These are phyloP conservation scores for Imbricaverruca yamaguchii DNA, from an alignment of 2,888 invertebrate species.

Conservation along the genomic window DNA sequence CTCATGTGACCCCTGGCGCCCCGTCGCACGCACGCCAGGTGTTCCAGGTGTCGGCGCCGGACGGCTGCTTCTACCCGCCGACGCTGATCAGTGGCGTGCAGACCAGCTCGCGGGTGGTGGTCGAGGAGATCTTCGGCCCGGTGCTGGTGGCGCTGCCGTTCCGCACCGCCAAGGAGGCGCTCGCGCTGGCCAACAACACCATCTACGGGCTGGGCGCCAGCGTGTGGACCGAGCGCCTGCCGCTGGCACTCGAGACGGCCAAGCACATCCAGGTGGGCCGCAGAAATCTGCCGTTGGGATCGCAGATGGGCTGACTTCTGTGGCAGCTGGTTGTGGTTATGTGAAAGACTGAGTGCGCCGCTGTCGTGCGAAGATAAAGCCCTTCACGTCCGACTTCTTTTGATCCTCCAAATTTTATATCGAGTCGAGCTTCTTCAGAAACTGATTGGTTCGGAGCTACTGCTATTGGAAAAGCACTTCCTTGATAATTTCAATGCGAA, in stretches of 20 bases:
- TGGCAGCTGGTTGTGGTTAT: no score
- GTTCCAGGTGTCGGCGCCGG: slow-evolving; percentile 36
- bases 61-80: slow-evolving; percentile 41
- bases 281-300: no score
- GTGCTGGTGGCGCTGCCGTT: slow-evolving; percentile 41
- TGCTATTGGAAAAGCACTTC: no score
- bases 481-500: no score
- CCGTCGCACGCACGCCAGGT: slow-evolving; percentile 33
- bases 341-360: no score
- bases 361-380: no score
- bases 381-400: background rate
- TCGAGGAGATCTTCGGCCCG: slow-evolving; percentile 44
- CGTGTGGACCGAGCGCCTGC: slow-evolving; percentile 51
- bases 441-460: no score
- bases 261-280: slow-evolving; percentile 43
- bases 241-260: slow-evolving; percentile 49
- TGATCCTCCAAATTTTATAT: background rate
- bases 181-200: slow-evolving; percentile 49
- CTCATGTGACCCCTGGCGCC: no score
- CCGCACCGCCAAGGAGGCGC: slow-evolving; percentile 50
- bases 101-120: slow-evolving; percentile 47
- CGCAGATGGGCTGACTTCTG: no score
- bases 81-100: slow-evolving; percentile 45
- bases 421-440: no score
- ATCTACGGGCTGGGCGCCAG: slow-evolving; percentile 48